phyloP scores from a whole-genome alignment of 2,797 vertebrate species.

The Urophycis tenuis region DNA sequence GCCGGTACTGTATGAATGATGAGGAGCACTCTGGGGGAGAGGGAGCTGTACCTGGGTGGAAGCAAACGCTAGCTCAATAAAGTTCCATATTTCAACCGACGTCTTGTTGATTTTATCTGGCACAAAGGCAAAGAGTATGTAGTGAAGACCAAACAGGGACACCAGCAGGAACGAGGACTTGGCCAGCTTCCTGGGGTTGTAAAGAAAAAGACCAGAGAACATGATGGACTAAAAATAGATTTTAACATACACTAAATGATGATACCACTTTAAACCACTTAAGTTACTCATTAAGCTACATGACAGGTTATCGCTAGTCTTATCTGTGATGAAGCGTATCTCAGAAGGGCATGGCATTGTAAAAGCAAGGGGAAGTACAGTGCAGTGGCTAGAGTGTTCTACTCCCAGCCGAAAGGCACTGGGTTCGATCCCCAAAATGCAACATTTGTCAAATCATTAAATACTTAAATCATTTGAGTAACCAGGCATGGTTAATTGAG shows the following conservation, averaged over 20 bases:
- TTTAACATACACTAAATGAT: background rate
- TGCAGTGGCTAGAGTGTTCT: too few relatives aligned
- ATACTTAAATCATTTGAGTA: background rate
- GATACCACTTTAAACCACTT: background rate
- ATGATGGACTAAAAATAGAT: background rate
- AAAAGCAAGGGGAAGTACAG: background rate
- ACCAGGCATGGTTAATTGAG: background rate
- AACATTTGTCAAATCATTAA: background rate
- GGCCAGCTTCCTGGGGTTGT: conserved; percentile 76
- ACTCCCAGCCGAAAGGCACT: too few relatives aligned
- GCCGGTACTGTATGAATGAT: background rate
- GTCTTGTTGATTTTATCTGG: conserved; percentile 64
- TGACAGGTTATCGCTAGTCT: background rate
- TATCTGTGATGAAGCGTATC: background rate
- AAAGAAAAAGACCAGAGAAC: conserved; percentile 7
- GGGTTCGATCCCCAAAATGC: background rate
- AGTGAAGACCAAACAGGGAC: conserved; percentile 87
- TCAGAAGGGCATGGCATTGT: background rate
- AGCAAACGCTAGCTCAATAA: conserved; percentile 78
- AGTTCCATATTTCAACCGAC: conserved; percentile 73
- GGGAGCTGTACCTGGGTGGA: conserved; percentile 75
- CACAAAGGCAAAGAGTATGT: conserved; percentile 80
- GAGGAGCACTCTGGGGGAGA: background rate
- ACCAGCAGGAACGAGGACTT: conserved; percentile 91
- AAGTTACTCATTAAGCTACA: background rate